Conservation (phyloP, 1,140 invertebrate species). For the Hycleus phaleratus region DNA sequence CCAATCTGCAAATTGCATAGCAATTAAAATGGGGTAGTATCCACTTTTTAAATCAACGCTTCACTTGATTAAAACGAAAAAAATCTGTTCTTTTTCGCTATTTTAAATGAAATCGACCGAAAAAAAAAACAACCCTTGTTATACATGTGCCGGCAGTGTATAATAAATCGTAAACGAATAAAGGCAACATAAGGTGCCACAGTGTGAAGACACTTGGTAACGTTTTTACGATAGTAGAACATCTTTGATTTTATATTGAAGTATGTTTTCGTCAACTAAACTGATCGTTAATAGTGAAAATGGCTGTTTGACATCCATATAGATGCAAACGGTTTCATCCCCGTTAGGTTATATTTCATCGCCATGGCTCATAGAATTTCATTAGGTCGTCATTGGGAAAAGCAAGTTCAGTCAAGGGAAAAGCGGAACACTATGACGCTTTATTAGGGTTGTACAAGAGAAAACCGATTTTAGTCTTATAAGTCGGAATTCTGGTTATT, state of each 20-base stretch:
- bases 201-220: neutral
- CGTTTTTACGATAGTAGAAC: slow-evolving; percentile 9
- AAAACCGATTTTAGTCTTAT: slow-evolving; percentile 5
- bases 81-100: too few relatives aligned
- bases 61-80: too few relatives aligned
- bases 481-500: slow-evolving; percentile 7
- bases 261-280: slow-evolving; percentile 19
- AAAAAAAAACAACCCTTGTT: too few relatives aligned
- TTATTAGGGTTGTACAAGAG: slow-evolving; percentile 17
- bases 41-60: too few relatives aligned
- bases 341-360: slow-evolving; percentile 29
- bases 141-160: too few relatives aligned
- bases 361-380: slow-evolving; percentile 34
- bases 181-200: slow-evolving; percentile 5
- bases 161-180: neutral
- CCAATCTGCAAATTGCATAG: slow-evolving; percentile 5
- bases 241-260: slow-evolving; percentile 21
- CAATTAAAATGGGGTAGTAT: neutral
- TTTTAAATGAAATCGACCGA: too few relatives aligned
- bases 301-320: slow-evolving; percentile 16
- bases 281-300: slow-evolving; percentile 17
- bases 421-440: slow-evolving; percentile 24
- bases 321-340: slow-evolving; percentile 21
- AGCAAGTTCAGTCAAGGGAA: slow-evolving; percentile 25
- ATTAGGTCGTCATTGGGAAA: slow-evolving; percentile 30